phyloP scores from a whole-genome alignment of 2,797 vertebrate genomes.

The Cryptoprocta ferox region DNA sequence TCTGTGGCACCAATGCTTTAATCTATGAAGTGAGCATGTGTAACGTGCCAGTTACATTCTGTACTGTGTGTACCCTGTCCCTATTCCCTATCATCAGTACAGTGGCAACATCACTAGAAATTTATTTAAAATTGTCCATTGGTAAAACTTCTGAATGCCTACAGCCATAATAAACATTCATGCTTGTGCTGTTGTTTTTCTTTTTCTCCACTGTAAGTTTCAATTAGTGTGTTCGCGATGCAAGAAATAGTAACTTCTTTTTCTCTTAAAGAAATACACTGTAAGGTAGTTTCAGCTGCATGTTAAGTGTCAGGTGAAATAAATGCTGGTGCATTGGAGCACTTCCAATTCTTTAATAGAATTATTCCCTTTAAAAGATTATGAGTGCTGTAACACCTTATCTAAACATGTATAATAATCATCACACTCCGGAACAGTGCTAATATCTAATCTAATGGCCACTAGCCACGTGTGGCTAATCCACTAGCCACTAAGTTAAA shows the following conservation, averaged over 20 bases:
- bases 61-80: neutral
- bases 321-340: neutral
- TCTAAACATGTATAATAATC: neutral
- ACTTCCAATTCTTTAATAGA: neutral
- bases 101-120: neutral
- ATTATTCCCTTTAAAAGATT: neutral
- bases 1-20: neutral
- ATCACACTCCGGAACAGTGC: neutral
- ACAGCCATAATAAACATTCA: neutral
- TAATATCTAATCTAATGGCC: neutral
- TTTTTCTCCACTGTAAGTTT: constrained; percentile 12
- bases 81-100: neutral
- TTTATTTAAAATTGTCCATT: neutral
- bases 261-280: neutral
- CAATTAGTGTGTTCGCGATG: neutral
- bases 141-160: neutral
- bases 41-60: neutral
- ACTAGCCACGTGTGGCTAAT: neutral
- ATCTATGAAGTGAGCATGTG: neutral
- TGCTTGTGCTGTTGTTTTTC: neutral
- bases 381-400: neutral
- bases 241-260: neutral
- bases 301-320: neutral
- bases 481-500: no score
- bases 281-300: neutral